Evolutionary conservation across 23 tunicate species (phyloP), one percentile per base, ranked within the genome.

Genomic region (Corella eumyota): DNA sequence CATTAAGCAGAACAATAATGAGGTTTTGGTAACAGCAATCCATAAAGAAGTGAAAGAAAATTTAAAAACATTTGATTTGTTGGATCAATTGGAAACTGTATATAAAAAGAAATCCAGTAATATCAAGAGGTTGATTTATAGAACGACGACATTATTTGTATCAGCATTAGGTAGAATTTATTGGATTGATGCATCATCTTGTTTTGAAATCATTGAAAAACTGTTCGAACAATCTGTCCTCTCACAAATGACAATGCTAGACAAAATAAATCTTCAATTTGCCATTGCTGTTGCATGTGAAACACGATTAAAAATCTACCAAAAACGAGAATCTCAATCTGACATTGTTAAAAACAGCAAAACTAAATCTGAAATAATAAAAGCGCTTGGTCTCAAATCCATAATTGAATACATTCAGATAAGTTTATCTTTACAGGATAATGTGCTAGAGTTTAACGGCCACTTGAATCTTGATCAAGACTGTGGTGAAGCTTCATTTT

Each of bases 231-330:
- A 26, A 25, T 25, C 23, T 63, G 15, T 63, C 17, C 40, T 26
- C 32, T 19, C 30, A 25, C 13, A n/a, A n/a, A n/a, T n/a, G n/a
- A n/a, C n/a, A n/a, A n/a, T 25, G 2, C 54, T 38, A 11, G 25
- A 26, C 17, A 53, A 35, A 9, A 52, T 26, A 15, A 27, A 63
- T 32, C 55, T 63, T 9, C 40, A 63, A 33, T 45, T 30, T 45
- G 68, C 68, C 3, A 25, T 63, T 27, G 68, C 68, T 2, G 33
- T 63, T 45, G 68, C 68, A 22, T 63, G 68, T 40, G 68, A 63
- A 63, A 27, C 44, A 2, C 24, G 68, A 3, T 25, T 63, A 2
- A 38, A 34, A 17, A 32, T 63, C 25, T 63, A 63, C 54, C 9
- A 38, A 53, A 25, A 45, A 6, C 27, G 27, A 26, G 6, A 45